A percentile compares a stretch with the other conserved stretches of the same genome.
Evolutionary conservation across 2,113 vertebrate species (phyloP).

Genomic region (Columba livia): DNA sequence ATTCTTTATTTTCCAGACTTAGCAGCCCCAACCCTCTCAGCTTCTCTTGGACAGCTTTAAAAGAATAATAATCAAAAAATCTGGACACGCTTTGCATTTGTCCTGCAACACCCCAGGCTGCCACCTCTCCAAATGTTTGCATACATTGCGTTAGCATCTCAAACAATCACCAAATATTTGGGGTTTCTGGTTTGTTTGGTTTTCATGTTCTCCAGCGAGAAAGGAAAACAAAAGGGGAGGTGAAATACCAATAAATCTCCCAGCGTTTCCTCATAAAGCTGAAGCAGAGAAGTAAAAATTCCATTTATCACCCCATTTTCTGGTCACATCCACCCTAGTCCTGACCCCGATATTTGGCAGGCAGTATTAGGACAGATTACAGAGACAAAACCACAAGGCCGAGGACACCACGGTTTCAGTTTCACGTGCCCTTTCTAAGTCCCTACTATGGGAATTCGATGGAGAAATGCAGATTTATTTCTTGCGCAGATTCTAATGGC

Average conservation of each 20-base stretch:
- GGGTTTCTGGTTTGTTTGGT: not conserved
- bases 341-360: not conserved
- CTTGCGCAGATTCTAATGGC: not conserved
- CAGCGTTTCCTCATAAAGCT: not conserved
- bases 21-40: not conserved
- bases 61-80: not conserved
- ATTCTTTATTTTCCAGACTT: not conserved
- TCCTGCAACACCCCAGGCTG: not conserved
- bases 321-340: too few species aligned
- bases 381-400: not conserved
- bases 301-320: not conserved
- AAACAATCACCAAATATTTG: not conserved
- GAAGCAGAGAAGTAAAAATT: not conserved
- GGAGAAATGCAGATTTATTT: constrained; percentile 28
- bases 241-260: not conserved
- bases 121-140: not conserved
- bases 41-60: not conserved
- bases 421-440: not conserved
- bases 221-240: not conserved
- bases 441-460: not conserved
- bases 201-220: not conserved
- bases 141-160: not conserved
- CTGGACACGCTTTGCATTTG: not conserved
- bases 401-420: accelerated
- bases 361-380: accelerated